These are phyloP conservation scores for Kryptolebias ocellatus DNA, from an alignment of 2,797 vertebrate genomes.

Conservation along the genomic window DNA sequence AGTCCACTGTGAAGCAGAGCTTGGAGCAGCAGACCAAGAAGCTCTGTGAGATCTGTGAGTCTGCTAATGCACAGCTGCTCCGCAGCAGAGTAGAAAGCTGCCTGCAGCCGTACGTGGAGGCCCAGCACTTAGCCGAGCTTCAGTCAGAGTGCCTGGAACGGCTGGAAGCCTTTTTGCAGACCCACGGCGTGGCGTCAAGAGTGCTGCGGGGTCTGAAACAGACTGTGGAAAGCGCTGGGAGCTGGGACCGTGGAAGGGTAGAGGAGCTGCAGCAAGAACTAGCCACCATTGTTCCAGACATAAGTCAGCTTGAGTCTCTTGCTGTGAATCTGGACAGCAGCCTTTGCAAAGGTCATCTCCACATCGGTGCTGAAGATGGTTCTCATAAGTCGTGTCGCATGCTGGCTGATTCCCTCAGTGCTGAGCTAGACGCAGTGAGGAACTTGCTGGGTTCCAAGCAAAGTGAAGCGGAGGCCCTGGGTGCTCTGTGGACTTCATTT, in stretches of 20 bases:
- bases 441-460: conserved; percentile 86
- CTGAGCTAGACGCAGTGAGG: conserved; percentile 89
- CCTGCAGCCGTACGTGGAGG: conserved; percentile 89
- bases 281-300: conserved; percentile 77
- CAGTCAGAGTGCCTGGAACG: conserved; percentile 85
- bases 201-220: conserved; percentile 85
- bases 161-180: conserved; percentile 85
- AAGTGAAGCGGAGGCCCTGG: conserved; percentile 92
- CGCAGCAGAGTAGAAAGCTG: conserved; percentile 86
- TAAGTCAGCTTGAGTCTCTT: conserved; percentile 84
- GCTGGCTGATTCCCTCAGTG: conserved; percentile 83
- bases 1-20: conserved; percentile 74
- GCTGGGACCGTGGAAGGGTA: conserved; percentile 88
- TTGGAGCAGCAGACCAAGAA: conserved; percentile 83
- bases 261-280: conserved; percentile 88
- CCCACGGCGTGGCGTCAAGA: conserved; percentile 70
- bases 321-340: conserved; percentile 86
- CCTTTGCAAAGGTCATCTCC: conserved; percentile 91
- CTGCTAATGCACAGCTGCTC: conserved; percentile 82
- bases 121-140: conserved; percentile 83
- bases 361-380: conserved; percentile 82
- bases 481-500: conserved; percentile 86
- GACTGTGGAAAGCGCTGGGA: conserved; percentile 87
- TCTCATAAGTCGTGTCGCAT: conserved; percentile 88
- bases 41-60: conserved; percentile 84